These are phyloP conservation scores for Hemithea aestivaria DNA, from an alignment of 2,888 invertebrate genomes.

Conservation along the genomic window DNA sequence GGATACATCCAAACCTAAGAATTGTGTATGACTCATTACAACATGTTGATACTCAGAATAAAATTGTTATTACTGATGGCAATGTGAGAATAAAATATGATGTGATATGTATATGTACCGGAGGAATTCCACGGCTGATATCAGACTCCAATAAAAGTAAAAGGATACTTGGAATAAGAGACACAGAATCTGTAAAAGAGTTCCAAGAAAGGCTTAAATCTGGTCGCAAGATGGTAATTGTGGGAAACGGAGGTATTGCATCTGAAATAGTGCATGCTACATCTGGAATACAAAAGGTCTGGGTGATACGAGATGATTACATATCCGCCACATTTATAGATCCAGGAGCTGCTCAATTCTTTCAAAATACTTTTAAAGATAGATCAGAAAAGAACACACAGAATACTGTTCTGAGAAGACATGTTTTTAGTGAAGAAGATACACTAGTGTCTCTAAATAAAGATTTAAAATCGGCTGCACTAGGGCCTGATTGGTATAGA, in stretches of 20 bases:
- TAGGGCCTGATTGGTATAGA: slow-evolving; percentile 98
- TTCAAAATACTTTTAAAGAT: slow-evolving; percentile 76
- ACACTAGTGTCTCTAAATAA: slow-evolving; percentile 53
- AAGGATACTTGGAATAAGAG: slow-evolving; percentile 92
- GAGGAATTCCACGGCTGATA: slow-evolving; percentile 91
- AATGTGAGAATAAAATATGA: slow-evolving; percentile 83
- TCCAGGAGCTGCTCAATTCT: slow-evolving; percentile 96
- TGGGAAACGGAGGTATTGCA: slow-evolving; percentile 99
- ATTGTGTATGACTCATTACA: slow-evolving; percentile 84
- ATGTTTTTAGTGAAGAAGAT: slow-evolving; percentile 82
- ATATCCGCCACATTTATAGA: slow-evolving; percentile 97
- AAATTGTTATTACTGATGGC: slow-evolving; percentile 74
- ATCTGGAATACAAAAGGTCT: slow-evolving; percentile 89
- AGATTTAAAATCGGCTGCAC: slow-evolving; percentile 87
- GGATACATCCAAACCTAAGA: slow-evolving; percentile 81
- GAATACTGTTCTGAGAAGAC: slow-evolving; percentile 75
- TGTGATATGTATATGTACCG: slow-evolving; percentile 93
- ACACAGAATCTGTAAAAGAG: slow-evolving; percentile 93
- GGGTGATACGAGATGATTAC: slow-evolving; percentile 96
- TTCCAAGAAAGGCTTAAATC: slow-evolving; percentile 84
- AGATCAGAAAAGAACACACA: slow-evolving; percentile 31
- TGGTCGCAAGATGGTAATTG: slow-evolving; percentile 86
- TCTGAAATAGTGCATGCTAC: slow-evolving; percentile 96
- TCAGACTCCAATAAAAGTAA: slow-evolving; percentile 76
- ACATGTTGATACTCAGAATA: slow-evolving; percentile 76